Evolutionary conservation across 2,113 vertebrate genomes (phyloP).

Genomic region (Gyps fulvus): DNA sequence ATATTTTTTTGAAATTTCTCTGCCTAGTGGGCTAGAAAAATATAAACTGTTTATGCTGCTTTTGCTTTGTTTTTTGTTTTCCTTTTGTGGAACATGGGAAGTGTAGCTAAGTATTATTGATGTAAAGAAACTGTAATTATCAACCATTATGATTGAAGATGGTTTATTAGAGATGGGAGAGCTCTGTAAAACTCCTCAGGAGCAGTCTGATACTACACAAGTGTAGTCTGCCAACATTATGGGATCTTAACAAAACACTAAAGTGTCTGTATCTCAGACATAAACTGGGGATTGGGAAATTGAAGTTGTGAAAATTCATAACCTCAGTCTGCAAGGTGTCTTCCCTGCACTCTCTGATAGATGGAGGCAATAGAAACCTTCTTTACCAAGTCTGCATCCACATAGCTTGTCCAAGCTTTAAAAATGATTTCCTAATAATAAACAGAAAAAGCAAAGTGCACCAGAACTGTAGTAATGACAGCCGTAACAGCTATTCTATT

Average conservation of each 20-base stretch:
- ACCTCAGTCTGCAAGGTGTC: not conserved
- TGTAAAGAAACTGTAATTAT: not conserved
- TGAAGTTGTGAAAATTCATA: not conserved
- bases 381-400: not conserved
- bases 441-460: not conserved
- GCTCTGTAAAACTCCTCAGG: not conserved
- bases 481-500: not conserved
- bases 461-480: not conserved
- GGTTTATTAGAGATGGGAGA: not conserved
- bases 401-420: not conserved
- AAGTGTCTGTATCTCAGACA: not conserved
- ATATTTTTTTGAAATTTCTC: slow-evolving; percentile 10
- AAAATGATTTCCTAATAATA: not conserved
- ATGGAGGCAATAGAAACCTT: not conserved
- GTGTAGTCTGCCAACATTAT: not conserved
- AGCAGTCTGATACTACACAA: not conserved
- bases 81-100: not conserved
- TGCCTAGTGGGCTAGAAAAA: slow-evolving; percentile 1
- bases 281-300: not conserved
- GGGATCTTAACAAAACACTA: not conserved
- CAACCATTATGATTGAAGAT: not conserved
- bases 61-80: not conserved
- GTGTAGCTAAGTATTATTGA: not conserved
- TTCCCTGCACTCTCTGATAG: not conserved
- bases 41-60: not conserved